Percentiles rank a stretch among this genome's conserved stretches.
Evolutionary conservation across 2,113 vertebrate species (phyloP).

Genomic region (Triplophysa tibetana): DNA sequence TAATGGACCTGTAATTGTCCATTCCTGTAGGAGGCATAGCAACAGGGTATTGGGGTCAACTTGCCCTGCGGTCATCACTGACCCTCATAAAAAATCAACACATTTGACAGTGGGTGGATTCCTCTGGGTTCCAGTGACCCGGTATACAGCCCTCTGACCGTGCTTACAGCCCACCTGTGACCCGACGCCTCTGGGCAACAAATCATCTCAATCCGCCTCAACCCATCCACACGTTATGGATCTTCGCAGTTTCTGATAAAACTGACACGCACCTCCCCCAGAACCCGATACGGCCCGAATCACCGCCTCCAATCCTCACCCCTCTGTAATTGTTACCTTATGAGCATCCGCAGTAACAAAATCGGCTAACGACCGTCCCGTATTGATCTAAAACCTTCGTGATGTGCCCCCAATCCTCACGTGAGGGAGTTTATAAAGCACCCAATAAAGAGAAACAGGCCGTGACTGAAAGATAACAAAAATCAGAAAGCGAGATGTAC

Average conservation of each 20-base stretch:
- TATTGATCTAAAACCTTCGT: constrained; percentile 67
- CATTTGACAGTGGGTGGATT: constrained; percentile 59
- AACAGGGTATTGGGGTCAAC: constrained; percentile 33
- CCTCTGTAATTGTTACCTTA: constrained; percentile 75
- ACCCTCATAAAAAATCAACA: constrained; percentile 60
- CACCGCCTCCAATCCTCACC: constrained; percentile 49
- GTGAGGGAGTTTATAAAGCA: constrained; percentile 67
- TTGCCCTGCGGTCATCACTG: constrained; percentile 40
- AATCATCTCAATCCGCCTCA: constrained; percentile 55
- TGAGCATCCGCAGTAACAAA: constrained; percentile 75
- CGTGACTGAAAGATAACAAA: constrained; percentile 74
- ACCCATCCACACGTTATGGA: constrained; percentile 63
- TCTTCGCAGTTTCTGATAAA: constrained; percentile 66
- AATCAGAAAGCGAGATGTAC: constrained; percentile 63
- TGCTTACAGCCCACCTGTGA: constrained; percentile 60
- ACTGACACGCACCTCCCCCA: constrained; percentile 66
- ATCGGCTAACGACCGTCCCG: constrained; percentile 72
- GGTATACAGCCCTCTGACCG: constrained; percentile 39
- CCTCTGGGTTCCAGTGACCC: constrained; percentile 59
- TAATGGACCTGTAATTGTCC: constrained; percentile 33
- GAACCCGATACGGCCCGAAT: constrained; percentile 44
- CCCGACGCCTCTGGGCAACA: constrained; percentile 43
- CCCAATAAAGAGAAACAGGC: constrained; percentile 71
- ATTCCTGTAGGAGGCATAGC: neutral
- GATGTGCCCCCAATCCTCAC: constrained; percentile 5